phyloP scores from a whole-genome alignment of 2,113 vertebrate species.

The Oostethus manadensis region DNA sequence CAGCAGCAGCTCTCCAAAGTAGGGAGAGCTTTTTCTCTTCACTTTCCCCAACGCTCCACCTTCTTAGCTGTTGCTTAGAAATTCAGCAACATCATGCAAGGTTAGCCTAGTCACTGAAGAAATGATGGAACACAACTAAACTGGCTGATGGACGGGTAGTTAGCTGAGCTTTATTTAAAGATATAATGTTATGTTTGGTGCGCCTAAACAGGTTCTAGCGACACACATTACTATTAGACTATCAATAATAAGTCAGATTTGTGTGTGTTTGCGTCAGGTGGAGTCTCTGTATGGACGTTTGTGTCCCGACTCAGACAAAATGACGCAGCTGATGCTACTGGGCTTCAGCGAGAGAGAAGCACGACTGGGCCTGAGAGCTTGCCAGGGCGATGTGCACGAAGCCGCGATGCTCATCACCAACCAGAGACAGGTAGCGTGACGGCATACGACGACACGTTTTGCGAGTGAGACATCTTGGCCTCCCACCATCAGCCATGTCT shows the following conservation, averaged over 20 bases:
- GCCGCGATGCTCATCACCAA: constrained; percentile 81
- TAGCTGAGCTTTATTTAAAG: no score
- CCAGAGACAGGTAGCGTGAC: constrained; percentile 77
- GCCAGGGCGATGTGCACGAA: constrained; percentile 77
- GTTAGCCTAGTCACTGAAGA: no score
- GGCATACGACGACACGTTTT: constrained; percentile 2
- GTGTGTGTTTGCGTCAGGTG: constrained; percentile 67
- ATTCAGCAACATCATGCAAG: no score
- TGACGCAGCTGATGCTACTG: constrained; percentile 77
- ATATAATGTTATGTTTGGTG: neutral
- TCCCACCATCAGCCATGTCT: neutral
- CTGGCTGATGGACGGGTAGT: no score
- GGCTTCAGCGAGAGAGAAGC: constrained; percentile 88
- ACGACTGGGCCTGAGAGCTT: constrained; percentile 86
- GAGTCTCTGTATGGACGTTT: constrained; percentile 76
- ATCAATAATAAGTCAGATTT: neutral
- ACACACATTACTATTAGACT: neutral
- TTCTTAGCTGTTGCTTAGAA: no score
- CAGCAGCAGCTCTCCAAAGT: constrained; percentile 78
- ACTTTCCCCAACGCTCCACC: no score
- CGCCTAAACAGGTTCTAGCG: neutral
- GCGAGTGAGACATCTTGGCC: no score
- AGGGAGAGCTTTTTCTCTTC: neutral
- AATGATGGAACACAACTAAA: no score
- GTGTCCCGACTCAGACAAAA: constrained; percentile 79